Conservation (phyloP, 2,113 vertebrate species). For the Oryzias celebensis region DNA sequence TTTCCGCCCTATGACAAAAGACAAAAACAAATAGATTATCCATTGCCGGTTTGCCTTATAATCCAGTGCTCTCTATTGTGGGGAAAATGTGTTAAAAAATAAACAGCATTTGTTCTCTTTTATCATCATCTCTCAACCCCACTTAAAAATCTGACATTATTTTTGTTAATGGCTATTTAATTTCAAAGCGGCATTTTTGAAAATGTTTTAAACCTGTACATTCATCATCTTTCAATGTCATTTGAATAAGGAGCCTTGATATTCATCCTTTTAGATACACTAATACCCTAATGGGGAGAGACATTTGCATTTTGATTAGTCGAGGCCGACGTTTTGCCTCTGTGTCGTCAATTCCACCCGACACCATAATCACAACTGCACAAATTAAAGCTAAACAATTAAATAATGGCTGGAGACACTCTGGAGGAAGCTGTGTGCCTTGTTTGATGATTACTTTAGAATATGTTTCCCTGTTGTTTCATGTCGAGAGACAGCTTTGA, state of each 20-base stretch:
- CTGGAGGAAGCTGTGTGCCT: conserved; percentile 19
- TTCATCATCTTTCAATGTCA: conserved; percentile 68
- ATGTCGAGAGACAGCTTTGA: conserved; percentile 22
- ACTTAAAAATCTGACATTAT: conserved; percentile 24
- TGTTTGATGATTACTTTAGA: conserved; percentile 49
- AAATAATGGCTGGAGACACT: conserved; percentile 43
- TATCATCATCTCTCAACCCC: conserved; percentile 2
- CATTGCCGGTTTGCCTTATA: too few species aligned
- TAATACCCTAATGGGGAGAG: conserved; percentile 57
- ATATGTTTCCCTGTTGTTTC: conserved; percentile 25
- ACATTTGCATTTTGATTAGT: conserved; percentile 77
- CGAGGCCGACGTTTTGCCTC: conserved; percentile 17
- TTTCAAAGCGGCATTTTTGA: conserved; percentile 38
- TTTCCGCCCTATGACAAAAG: too few species aligned
- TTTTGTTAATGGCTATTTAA: conserved; percentile 42
- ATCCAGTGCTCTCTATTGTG: too few species aligned
- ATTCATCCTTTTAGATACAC: conserved; percentile 57
- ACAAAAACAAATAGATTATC: too few species aligned
- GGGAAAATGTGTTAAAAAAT: too few species aligned
- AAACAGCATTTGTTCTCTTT: conserved; percentile 1
- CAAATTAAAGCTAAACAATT: conserved; percentile 61
- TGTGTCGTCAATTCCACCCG: conserved; percentile 37
- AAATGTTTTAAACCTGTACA: conserved; percentile 33
- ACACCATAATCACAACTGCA: conserved; percentile 31
- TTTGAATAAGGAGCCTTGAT: conserved; percentile 52